A percentile compares a stretch with the other conserved stretches of the same genome.
Evolutionary conservation across 1,140 invertebrate genomes (phyloP).

Genomic region (Zaprionus tsacasi): DNA sequence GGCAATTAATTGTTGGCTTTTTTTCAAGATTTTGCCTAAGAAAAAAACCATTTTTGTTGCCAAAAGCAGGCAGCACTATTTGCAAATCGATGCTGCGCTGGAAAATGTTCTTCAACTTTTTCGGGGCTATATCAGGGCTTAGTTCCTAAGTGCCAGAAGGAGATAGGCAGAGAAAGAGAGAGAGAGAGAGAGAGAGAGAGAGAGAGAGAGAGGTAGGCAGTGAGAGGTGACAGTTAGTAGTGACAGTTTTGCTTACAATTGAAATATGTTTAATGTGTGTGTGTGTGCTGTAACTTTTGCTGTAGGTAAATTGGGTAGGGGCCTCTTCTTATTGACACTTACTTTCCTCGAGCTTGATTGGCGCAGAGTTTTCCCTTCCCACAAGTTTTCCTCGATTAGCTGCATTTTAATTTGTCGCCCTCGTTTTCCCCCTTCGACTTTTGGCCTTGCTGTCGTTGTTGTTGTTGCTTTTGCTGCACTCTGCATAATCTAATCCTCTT

Average conservation of each 20-base stretch:
- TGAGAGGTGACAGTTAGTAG: background rate
- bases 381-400: background rate
- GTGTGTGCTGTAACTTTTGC: background rate
- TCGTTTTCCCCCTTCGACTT: background rate
- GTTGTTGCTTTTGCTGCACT: background rate
- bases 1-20: too few relatives aligned
- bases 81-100: constrained; percentile 37
- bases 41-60: background rate
- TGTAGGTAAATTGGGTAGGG: background rate
- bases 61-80: background rate
- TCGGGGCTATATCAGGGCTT: background rate
- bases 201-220: background rate
- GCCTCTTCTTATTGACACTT: background rate
- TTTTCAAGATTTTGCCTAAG: too few relatives aligned
- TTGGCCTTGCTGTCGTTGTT: background rate
- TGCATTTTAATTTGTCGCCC: background rate
- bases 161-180: background rate
- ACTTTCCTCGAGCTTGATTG: background rate
- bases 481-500: constrained; percentile 18
- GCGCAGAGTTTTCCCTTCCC: background rate
- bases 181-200: background rate
- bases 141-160: background rate
- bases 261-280: constrained; percentile 4
- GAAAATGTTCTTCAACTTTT: background rate
- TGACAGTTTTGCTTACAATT: constrained; percentile 5